Percentiles rank a stretch among this genome's conserved stretches.
Evolutionary conservation across 2,888 invertebrate genomes (phyloP).

Genomic region (Nudaria mundana): DNA sequence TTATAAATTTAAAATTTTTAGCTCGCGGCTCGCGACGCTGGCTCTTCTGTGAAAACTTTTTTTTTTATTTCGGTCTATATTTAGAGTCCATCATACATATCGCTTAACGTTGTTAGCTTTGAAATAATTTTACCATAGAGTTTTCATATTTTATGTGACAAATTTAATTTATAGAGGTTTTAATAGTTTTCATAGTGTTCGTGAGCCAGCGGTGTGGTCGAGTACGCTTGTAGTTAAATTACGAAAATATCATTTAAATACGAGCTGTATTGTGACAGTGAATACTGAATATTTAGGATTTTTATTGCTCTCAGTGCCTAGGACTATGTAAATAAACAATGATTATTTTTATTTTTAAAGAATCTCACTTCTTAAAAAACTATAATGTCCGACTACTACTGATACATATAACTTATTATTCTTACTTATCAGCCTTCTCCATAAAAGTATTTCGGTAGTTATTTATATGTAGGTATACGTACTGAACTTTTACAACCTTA

Average conservation of each 20-base stretch:
- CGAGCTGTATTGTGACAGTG: conserved; percentile 26
- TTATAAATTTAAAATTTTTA: conserved; percentile 55
- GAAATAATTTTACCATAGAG: conserved; percentile 18
- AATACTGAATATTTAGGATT: conserved; percentile 36
- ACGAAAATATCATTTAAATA: conserved; percentile 27
- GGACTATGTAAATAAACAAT: conserved; percentile 45
- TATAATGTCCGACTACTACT: too few species aligned
- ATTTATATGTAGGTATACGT: too few species aligned
- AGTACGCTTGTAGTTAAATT: conserved; percentile 37
- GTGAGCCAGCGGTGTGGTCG: conserved; percentile 32
- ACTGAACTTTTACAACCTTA: conserved; percentile 44
- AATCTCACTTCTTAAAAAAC: conserved; percentile 41
- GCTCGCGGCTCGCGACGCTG: conserved; percentile 50
- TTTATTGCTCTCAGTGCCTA: conserved; percentile 26
- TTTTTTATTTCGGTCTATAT: conserved; percentile 32
- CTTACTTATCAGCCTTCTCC: conserved; percentile 27
- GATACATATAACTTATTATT: conserved; percentile 37
- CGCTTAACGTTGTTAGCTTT: conserved; percentile 16
- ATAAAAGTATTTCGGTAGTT: conserved; percentile 34
- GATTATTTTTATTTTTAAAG: conserved; percentile 23
- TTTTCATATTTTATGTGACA: conserved; percentile 12
- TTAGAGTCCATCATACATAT: conserved; percentile 24
- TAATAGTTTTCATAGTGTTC: conserved; percentile 39
- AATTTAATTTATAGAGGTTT: conserved; percentile 22
- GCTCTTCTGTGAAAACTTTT: conserved; percentile 48